These are phyloP conservation scores for Apodemus speciosus DNA, from an alignment of 2,113 vertebrate species.

Conservation along the genomic window DNA sequence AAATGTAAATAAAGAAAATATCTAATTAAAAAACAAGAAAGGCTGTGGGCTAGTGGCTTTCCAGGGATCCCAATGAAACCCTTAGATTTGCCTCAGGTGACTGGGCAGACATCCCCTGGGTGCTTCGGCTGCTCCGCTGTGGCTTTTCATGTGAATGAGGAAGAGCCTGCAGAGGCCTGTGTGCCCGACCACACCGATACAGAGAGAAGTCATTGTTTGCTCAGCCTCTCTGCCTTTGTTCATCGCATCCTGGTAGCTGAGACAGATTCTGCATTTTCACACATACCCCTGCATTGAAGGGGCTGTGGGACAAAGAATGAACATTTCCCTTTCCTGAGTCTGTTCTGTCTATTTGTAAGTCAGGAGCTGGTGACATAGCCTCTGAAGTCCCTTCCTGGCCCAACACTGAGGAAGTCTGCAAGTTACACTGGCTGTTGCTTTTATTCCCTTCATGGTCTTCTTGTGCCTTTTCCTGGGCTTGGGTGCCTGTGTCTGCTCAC, in stretches of 20 bases:
- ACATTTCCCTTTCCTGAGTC: background rate
- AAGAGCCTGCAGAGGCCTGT: background rate
- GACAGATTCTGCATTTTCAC: background rate
- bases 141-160: background rate
- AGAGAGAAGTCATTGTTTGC: background rate
- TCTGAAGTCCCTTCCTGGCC: background rate
- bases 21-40: background rate
- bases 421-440: background rate
- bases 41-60: background rate
- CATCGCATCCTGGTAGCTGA: too few relatives aligned
- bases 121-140: background rate
- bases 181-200: background rate
- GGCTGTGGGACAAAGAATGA: background rate
- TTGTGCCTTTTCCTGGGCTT: background rate
- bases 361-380: background rate
- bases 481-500: background rate
- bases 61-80: background rate
- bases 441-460: background rate
- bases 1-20: too few relatives aligned
- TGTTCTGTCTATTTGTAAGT: background rate
- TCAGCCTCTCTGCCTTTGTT: background rate
- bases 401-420: background rate
- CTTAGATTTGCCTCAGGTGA: background rate
- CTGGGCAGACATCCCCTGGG: fast-evolving
- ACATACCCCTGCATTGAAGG: background rate